These are phyloP conservation scores for Leptodactylus fuscus DNA, from an alignment of 2,113 vertebrate genomes.

Conservation along the genomic window DNA sequence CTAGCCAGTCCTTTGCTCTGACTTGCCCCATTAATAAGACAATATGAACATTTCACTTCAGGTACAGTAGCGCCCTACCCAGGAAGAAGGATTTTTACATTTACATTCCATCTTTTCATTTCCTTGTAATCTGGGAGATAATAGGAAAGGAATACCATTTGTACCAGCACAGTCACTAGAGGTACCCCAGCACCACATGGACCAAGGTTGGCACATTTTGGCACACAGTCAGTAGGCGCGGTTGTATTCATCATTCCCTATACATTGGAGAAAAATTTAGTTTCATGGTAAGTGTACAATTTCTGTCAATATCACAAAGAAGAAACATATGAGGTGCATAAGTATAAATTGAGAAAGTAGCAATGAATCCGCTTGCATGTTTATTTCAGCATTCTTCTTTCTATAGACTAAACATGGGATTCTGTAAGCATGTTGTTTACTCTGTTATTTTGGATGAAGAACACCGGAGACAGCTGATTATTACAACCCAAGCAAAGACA, in stretches of 20 bases:
- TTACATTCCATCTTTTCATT: neutral
- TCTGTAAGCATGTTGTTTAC: neutral
- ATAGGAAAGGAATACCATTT: neutral
- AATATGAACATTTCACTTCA: no score
- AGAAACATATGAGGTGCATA: neutral
- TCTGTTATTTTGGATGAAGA: slow-evolving; percentile 1
- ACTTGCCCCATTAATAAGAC: no score
- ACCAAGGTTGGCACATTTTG: neutral
- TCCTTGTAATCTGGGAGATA: neutral
- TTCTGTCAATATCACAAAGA: no score
- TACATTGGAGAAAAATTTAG: neutral
- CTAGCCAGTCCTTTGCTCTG: no score
- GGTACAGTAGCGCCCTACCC: no score
- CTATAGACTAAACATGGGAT: slow-evolving; percentile 48
- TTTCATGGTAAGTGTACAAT: neutral
- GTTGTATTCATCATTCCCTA: neutral
- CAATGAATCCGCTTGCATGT: slow-evolving; percentile 1
- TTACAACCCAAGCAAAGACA: neutral
- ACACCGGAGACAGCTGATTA: slow-evolving; percentile 18
- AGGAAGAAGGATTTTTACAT: neutral
- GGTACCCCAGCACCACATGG: neutral
- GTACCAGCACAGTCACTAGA: neutral
- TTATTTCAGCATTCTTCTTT: neutral
- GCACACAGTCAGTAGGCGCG: neutral
- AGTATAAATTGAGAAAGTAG: neutral